These are phyloP conservation scores for Acipenser oxyrinchus DNA, from an alignment of 2,797 vertebrate genomes.

Conservation along the genomic window DNA sequence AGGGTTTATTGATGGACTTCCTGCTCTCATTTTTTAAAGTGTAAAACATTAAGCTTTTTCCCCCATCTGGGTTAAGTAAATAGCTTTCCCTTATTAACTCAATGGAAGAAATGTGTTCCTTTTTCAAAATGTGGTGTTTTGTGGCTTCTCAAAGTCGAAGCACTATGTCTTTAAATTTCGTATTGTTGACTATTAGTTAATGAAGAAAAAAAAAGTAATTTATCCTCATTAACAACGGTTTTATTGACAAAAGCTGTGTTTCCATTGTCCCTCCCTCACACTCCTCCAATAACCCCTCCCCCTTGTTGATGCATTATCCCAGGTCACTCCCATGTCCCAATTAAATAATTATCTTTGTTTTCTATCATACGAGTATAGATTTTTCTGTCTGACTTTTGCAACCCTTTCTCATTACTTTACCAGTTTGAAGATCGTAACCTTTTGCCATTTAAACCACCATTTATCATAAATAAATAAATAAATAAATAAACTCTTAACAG, in stretches of 20 bases:
- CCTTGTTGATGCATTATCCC: not conserved
- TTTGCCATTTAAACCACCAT: constrained; percentile 6
- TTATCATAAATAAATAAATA: constrained; percentile 1
- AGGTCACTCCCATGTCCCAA: not conserved
- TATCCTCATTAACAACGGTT: not conserved
- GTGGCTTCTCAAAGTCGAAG: not conserved
- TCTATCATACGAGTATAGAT: constrained; percentile 3
- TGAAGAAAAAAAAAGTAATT: not conserved
- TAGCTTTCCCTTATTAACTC: no score
- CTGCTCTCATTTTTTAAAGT: no score
- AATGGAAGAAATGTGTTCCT: no score
- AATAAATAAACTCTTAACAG: constrained; percentile 22
- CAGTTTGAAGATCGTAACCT: not conserved
- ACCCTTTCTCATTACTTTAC: not conserved
- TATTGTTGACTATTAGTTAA: not conserved
- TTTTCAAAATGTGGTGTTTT: no score
- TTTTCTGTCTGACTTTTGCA: constrained; percentile 12
- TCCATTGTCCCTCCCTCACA: not conserved
- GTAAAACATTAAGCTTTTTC: no score
- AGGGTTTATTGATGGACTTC: no score
- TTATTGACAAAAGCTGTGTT: constrained; percentile 7
- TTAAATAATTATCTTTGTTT: not conserved
- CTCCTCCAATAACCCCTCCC: not conserved
- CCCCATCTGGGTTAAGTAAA: no score
- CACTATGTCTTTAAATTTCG: not conserved